A percentile compares a stretch with the other conserved stretches of the same genome.
Conservation (phyloP, 2,113 vertebrate genomes). For the Marcusenius ussheri region DNA sequence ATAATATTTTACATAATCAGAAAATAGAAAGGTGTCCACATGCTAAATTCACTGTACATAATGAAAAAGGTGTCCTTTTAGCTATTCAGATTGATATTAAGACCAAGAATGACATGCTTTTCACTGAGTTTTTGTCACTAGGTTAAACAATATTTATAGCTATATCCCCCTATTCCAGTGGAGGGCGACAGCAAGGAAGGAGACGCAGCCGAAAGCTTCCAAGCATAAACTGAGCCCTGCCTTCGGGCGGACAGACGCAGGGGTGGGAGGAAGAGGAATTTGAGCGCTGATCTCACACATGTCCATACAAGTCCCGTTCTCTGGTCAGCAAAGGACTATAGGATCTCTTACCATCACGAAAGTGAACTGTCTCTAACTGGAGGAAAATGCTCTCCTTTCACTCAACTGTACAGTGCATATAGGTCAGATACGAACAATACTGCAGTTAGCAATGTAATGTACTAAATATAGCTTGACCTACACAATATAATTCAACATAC, state of each 20-base stretch:
- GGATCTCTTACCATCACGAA: background rate
- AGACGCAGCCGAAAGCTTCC: background rate
- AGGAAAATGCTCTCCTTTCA: background rate
- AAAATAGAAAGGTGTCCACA: background rate
- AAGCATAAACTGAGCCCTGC: background rate
- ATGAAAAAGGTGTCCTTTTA: background rate
- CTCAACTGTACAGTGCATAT: background rate
- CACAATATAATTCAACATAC: background rate
- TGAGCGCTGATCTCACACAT: slow-evolving; percentile 1
- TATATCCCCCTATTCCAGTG: background rate
- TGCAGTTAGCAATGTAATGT: background rate
- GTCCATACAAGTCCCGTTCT: slow-evolving; percentile 25
- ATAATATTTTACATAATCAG: background rate
- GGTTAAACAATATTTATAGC: background rate
- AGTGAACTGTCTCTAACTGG: background rate
- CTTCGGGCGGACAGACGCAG: background rate
- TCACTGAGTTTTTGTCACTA: background rate
- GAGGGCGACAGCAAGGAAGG: background rate
- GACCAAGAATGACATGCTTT: background rate
- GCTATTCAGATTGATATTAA: background rate
- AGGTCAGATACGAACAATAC: background rate
- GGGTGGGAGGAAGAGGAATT: background rate
- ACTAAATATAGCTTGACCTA: background rate
- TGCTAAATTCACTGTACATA: background rate
- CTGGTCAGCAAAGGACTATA: background rate